Evolutionary conservation across 2,797 vertebrate species (phyloP), one percentile per base, ranked within the genome.

Genomic region (Taeniopygia guttata): DNA sequence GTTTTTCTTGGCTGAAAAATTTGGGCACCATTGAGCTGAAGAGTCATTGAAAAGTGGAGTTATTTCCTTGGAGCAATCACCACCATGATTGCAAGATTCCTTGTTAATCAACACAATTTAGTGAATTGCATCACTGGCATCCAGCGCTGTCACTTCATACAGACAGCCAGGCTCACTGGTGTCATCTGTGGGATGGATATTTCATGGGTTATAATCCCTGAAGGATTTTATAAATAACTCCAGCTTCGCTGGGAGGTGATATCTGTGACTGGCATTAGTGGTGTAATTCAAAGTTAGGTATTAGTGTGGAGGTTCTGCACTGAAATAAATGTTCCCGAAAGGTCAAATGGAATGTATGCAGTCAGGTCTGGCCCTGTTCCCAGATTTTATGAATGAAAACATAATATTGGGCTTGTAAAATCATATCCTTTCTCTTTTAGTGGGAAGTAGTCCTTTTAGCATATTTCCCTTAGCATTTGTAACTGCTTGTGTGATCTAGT

Each of bases 371-470:
- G 92, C 90, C 66, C 43, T 0, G 21, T 87, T 89, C 92, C 94
- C 87, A 63, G 87, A 58, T 80, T 85, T 89, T 62, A 84, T 93
- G 84, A 96, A 95, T 90, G 92, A 90, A 95, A 95, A 87, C 92
- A 84, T 80, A 93, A 84, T 87, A 80, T 29, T 81, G 46, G 64
- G 60, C 90, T 92, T 80, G 87, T 92, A 95, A 93, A 92, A 95
- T 58, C 75, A 38, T 83, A 93, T 81, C 54, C 69, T 93, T 91
- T 95, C 56, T 82, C 67, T 87, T 91, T 75, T 45, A 72, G 75
- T 67, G 60, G 64, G 38, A 79, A 92, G 90, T 58, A 95, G 81
- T 29, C 69, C 73, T 87, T 85, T 95, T 66, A 93, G 55, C 51
- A 10, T 27, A 15, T 68, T 95, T 92, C n/a, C 72, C 91, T 89